Conservation (phyloP, 1,140 invertebrate species). For the Anoplophora glabripennis region DNA sequence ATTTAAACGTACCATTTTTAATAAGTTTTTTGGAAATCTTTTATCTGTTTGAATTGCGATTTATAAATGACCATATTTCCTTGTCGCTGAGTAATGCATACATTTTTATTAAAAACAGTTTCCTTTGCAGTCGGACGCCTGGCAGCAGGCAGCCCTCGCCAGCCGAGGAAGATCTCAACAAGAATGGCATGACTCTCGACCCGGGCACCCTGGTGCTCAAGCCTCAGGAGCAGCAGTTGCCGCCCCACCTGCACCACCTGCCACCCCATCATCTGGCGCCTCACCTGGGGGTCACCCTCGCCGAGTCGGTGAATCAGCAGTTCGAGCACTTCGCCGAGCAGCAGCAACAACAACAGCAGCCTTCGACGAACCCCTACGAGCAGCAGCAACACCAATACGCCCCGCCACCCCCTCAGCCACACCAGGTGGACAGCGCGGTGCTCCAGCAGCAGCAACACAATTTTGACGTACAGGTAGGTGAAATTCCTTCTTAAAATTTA, state of each 20-base stretch:
- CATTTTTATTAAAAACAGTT: not conserved
- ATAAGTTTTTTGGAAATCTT: too few relatives aligned
- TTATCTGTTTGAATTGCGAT: too few relatives aligned
- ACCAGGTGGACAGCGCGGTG: slow-evolving; percentile 47
- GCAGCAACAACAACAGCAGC: slow-evolving; percentile 40
- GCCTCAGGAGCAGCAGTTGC: slow-evolving; percentile 42
- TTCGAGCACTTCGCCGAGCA: slow-evolving; percentile 46
- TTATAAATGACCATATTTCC: too few relatives aligned
- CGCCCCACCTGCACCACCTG: slow-evolving; percentile 43
- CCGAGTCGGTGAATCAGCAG: slow-evolving; percentile 50
- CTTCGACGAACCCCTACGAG: slow-evolving; percentile 37
- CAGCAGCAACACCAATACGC: slow-evolving; percentile 43
- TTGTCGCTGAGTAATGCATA: too few relatives aligned
- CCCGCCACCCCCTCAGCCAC: slow-evolving; percentile 44
- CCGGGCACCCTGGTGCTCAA: slow-evolving; percentile 56
- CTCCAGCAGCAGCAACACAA: slow-evolving; percentile 51
- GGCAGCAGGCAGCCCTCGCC: slow-evolving; percentile 89
- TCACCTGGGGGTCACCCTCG: slow-evolving; percentile 48
- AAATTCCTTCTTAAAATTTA: too few relatives aligned
- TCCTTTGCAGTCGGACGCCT: slow-evolving; percentile 69
- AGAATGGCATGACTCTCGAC: slow-evolving; percentile 56
- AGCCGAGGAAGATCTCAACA: slow-evolving; percentile 76
- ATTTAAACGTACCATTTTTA: too few relatives aligned
- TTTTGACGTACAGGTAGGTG: slow-evolving; percentile 53
- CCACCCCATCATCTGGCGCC: slow-evolving; percentile 44